These are phyloP conservation scores for Phyllopteryx taeniolatus DNA, from an alignment of 2,113 vertebrate genomes.

Conservation along the genomic window DNA sequence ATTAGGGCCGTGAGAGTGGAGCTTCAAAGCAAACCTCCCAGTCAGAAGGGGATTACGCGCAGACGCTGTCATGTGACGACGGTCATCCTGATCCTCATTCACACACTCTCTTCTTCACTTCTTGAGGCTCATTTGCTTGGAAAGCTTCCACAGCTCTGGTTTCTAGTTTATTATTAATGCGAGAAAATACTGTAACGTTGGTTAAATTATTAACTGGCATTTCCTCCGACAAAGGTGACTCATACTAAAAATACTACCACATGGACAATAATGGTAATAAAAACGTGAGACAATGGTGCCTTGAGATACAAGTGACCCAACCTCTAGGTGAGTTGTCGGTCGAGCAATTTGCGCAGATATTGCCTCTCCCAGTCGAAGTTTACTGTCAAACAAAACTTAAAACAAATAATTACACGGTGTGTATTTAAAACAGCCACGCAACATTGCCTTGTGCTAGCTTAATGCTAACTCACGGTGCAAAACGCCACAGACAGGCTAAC, in stretches of 20 bases:
- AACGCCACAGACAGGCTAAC: too few relatives aligned
- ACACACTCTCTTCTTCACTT: constrained; percentile 18
- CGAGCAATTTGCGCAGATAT: too few relatives aligned
- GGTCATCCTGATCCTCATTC: constrained; percentile 44
- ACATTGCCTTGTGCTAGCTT: too few relatives aligned
- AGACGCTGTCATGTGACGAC: constrained; percentile 51
- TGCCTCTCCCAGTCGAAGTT: too few relatives aligned
- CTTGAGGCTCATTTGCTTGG: constrained; percentile 17
- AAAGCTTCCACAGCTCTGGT: constrained; percentile 20
- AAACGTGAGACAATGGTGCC: neutral
- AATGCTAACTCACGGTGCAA: too few relatives aligned
- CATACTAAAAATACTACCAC: neutral
- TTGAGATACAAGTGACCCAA: neutral
- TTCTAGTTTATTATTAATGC: constrained; percentile 32
- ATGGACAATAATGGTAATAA: neutral
- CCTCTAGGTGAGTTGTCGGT: too few relatives aligned
- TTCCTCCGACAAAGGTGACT: too few relatives aligned
- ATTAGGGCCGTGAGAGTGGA: constrained; percentile 21
- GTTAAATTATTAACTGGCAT: neutral
- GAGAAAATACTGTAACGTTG: neutral
- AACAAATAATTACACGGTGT: too few relatives aligned
- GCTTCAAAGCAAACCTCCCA: constrained; percentile 57
- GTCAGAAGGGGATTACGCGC: constrained; percentile 47
- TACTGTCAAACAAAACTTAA: too few relatives aligned
- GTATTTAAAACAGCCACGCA: too few relatives aligned